These are phyloP conservation scores for Euzetes globulus DNA, from an alignment of 2,888 invertebrate genomes.

Conservation along the genomic window DNA sequence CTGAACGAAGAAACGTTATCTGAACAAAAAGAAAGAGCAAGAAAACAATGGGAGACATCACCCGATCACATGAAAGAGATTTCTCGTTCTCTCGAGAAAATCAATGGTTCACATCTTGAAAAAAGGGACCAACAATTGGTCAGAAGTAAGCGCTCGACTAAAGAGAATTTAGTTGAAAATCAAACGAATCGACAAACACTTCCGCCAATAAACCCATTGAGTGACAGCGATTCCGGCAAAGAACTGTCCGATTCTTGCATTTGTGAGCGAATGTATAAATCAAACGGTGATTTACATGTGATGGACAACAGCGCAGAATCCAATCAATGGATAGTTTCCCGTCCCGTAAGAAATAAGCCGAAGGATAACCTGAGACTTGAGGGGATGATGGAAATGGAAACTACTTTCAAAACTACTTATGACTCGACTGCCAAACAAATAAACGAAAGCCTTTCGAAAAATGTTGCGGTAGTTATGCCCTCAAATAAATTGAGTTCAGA, in stretches of 20 bases:
- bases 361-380: constrained; percentile 38
- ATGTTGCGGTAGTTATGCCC: constrained; percentile 11
- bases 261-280: constrained; percentile 29
- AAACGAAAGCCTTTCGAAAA: neutral
- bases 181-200: constrained; percentile 16
- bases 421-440: constrained; percentile 38
- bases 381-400: constrained; percentile 40
- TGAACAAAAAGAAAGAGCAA: constrained; percentile 30
- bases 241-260: constrained; percentile 1
- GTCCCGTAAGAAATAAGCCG: constrained; percentile 36
- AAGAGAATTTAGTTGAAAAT: neutral
- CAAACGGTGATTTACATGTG: neutral
- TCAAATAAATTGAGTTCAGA: constrained; percentile 23
- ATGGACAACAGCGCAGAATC: constrained; percentile 30
- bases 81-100: constrained; percentile 23
- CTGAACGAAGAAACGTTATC: neutral
- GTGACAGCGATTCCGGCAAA: constrained; percentile 28
- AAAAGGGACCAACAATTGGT: neutral
- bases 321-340: constrained; percentile 37
- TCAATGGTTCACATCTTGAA: neutral
- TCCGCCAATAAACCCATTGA: constrained; percentile 31
- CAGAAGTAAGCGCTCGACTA: neutral
- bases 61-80: constrained; percentile 35
- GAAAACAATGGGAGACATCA: constrained; percentile 38
- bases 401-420: constrained; percentile 32